Conservation (phyloP, 2,113 vertebrate genomes). For the Himantopus leucocephalus region DNA sequence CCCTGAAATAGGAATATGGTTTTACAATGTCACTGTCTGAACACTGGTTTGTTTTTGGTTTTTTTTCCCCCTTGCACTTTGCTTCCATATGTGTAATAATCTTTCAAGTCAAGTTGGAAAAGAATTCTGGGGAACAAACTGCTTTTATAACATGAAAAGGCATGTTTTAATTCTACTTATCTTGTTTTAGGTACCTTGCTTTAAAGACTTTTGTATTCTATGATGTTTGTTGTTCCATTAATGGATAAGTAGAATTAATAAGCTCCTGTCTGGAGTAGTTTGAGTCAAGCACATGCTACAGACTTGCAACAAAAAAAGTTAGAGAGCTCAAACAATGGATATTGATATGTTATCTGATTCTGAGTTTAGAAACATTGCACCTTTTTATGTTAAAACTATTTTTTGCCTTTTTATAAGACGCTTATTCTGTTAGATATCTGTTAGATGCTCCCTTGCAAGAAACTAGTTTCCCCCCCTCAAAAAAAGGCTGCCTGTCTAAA, state of each 20-base stretch:
- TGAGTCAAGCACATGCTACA: background rate
- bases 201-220: background rate
- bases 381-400: background rate
- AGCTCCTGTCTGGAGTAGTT: background rate
- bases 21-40: background rate
- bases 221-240: background rate
- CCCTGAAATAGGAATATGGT: background rate
- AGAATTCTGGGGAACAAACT: background rate
- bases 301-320: background rate
- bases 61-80: background rate
- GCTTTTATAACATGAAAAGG: background rate
- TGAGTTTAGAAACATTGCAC: background rate
- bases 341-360: background rate
- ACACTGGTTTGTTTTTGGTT: background rate
- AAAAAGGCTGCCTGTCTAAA: background rate
- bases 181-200: background rate
- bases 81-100: background rate
- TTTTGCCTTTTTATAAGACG: background rate
- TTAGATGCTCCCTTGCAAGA: background rate
- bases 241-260: background rate
- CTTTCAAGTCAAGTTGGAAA: background rate
- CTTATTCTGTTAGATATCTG: background rate
- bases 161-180: background rate
- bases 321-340: background rate
- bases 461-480: fast-evolving